Percentiles rank a stretch among this genome's conserved stretches.
These are phyloP conservation scores for Zaprionus vittiger DNA, from an alignment of 1,140 invertebrate genomes.

Conservation along the genomic window DNA sequence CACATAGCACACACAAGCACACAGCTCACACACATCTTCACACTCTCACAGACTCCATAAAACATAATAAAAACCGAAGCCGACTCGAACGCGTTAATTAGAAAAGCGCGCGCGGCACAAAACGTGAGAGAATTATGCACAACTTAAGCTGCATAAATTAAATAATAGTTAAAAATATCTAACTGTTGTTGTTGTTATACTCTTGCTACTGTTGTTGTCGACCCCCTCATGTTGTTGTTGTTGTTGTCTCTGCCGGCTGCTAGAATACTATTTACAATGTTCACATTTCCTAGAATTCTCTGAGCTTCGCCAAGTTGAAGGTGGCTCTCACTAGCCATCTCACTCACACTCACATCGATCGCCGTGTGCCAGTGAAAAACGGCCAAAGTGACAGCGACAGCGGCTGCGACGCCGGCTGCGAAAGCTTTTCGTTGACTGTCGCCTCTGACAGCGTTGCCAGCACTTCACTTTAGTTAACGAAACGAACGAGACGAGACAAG, in stretches of 20 bases:
- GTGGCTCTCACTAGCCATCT: conserved; percentile 27
- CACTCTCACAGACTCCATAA: conserved; percentile 15
- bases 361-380: conserved; percentile 37
- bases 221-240: conserved; percentile 11
- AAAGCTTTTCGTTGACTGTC: conserved; percentile 44
- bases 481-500: conserved; percentile 66
- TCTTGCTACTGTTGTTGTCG: conserved; percentile 2
- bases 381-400: conserved; percentile 13
- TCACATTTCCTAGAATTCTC: conserved; percentile 74
- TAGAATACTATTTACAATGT: conserved; percentile 60
- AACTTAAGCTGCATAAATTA: conserved; percentile 67
- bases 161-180: conserved; percentile 58
- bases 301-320: conserved; percentile 29
- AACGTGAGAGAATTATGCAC: conserved; percentile 33
- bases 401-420: conserved; percentile 26
- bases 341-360: conserved; percentile 41
- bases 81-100: conserved; percentile 46
- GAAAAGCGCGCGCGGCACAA: conserved; percentile 27
- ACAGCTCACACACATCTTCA: not conserved
- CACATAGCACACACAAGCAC: not conserved
- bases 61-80: not conserved
- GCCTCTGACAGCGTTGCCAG: conserved; percentile 36
- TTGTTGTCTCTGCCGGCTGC: conserved; percentile 32
- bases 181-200: conserved; percentile 1
- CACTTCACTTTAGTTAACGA: conserved; percentile 80